Base-by-base conservation (phyloP, 2,113 vertebrate species). In the Clarias magur region DNA sequence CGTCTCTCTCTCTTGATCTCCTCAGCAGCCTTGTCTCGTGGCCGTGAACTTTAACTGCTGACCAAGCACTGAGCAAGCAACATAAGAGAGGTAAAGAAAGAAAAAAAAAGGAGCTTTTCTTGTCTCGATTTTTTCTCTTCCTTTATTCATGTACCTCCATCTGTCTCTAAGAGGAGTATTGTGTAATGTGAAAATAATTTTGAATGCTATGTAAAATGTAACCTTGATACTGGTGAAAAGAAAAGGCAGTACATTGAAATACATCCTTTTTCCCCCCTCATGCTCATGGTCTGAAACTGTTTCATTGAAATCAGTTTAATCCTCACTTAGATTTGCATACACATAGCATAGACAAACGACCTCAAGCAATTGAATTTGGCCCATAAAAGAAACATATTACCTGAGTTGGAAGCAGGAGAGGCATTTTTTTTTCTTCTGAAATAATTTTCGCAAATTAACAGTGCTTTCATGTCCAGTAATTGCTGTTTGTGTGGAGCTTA, bases 301-400 rank as follows among this genome's bases (percentile, higher is more conserved):
- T 93, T 88, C 90, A 93, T 94, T 94, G 88, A 93, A 94, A 94
- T 93, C 90, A 92, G 91, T 95, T 94, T 92, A 92, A 90, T 92
- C 93, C 91, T 91, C 87, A 91, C 87, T 86, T 92, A 93, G 42
- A 83, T 57, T 91, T 91, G 92, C 91, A 95, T 95, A 94, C 94
- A 92, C 92, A 93, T 94, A 93, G 94, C 91, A 93, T 89, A 93
- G 92, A 93, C 91, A 92, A 93, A 94, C 93, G 92, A 93, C 93
- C 94, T 95, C 92, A 92, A 94, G 91, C 94, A 91, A 94, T 94
- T 94, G 92, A 95, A 94, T 94, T 93, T 92, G 93, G 90, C 88
- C 93, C 92, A 94, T 93, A 90, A 88, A 93, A 92, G 90, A 92
- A 93, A 92, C 79, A 85, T 94, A 94, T 93, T 92, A 91, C 90